Evolutionary conservation across 2,113 vertebrate genomes (phyloP).

Genomic region (Sylvilagus bachmani): DNA sequence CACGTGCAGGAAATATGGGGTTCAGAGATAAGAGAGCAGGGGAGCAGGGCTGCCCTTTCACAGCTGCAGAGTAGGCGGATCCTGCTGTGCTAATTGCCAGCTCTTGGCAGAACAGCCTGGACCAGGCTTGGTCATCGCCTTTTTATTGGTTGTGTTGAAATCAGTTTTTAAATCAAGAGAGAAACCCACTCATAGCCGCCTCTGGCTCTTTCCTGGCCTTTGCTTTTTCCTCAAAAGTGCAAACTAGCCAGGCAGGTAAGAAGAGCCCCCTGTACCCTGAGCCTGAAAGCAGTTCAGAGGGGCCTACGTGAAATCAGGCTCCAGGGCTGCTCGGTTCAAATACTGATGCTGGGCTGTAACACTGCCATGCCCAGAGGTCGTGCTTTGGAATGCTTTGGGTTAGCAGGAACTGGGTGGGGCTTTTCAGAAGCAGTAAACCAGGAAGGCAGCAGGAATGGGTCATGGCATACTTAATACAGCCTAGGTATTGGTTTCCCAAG

Average conservation of each 20-base stretch:
- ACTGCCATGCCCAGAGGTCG: not conserved
- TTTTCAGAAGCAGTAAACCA: not conserved
- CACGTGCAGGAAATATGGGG: not conserved
- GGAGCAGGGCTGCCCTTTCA: conserved; percentile 42
- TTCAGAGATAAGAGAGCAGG: conserved; percentile 29
- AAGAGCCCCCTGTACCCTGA: not conserved
- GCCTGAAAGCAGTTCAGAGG: conserved; percentile 49
- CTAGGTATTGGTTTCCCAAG: not conserved
- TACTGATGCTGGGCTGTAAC: not conserved
- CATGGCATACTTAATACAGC: not conserved
- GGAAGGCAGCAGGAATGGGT: not conserved
- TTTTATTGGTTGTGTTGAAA: conserved; percentile 71
- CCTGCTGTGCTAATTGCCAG: conserved; percentile 51
- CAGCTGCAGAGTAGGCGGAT: conserved; percentile 68
- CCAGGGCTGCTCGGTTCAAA: not conserved
- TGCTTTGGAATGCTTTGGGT: not conserved
- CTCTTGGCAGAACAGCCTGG: conserved; percentile 78
- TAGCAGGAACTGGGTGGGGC: not conserved
- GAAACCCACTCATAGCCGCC: conserved; percentile 5
- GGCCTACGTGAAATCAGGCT: conserved; percentile 28
- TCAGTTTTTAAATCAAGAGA: conserved; percentile 50
- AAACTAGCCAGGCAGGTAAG: not conserved
- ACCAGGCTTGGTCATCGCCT: conserved; percentile 42
- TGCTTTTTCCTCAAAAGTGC: not conserved
- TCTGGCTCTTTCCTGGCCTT: not conserved